Evolutionary conservation across 2,888 invertebrate genomes (phyloP).

Genomic region (Erynnis tages): DNA sequence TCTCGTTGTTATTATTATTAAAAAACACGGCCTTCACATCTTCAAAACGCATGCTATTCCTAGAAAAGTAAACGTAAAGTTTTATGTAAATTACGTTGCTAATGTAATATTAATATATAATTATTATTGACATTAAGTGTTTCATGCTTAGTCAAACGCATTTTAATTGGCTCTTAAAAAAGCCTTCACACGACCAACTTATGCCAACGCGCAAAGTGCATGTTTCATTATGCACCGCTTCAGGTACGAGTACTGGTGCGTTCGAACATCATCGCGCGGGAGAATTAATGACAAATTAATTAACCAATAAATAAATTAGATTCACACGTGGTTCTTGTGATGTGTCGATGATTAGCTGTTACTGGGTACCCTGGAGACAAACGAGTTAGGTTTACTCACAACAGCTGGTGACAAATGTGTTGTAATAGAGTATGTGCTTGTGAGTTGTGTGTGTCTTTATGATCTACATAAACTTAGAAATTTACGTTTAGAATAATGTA

Average conservation of each 20-base stretch:
- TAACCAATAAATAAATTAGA: neutral
- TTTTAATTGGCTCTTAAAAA: neutral
- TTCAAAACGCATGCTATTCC: too few relatives aligned
- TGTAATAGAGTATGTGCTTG: too few relatives aligned
- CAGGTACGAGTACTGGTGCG: neutral
- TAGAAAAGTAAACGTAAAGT: too few relatives aligned
- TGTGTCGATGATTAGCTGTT: neutral
- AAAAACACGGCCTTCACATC: too few relatives aligned
- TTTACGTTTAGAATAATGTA: too few relatives aligned
- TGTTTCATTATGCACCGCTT: constrained; percentile 3
- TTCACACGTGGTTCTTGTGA: neutral
- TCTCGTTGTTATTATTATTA: too few relatives aligned
- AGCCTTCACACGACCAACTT: constrained; percentile 1
- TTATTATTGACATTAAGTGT: too few relatives aligned
- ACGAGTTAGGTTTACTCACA: neutral
- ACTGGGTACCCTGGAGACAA: neutral
- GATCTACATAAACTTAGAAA: too few relatives aligned
- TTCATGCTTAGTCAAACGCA: neutral
- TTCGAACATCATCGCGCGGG: constrained; percentile 5
- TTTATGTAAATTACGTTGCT: too few relatives aligned
- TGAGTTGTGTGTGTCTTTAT: too few relatives aligned
- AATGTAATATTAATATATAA: too few relatives aligned
- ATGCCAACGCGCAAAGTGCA: neutral
- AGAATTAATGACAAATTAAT: constrained; percentile 16
- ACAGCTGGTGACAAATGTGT: neutral